Evolutionary conservation across 2,113 vertebrate genomes (phyloP).

Genomic region (Desmodus rotundus): DNA sequence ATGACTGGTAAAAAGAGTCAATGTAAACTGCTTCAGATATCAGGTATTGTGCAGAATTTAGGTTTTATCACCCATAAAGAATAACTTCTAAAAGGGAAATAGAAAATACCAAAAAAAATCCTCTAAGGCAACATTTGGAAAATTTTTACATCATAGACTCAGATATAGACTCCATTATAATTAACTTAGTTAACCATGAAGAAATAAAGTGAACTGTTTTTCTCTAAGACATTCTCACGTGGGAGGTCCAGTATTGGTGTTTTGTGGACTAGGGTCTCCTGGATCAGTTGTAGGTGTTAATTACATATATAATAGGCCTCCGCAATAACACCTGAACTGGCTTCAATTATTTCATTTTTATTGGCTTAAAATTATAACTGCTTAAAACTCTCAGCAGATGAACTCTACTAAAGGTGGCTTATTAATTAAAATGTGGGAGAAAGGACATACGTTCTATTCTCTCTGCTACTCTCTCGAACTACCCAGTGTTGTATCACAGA

Average conservation of each 20-base stretch:
- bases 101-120: background rate
- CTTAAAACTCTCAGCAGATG: background rate
- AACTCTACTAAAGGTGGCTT: background rate
- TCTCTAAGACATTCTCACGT: background rate
- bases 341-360: constrained; percentile 27
- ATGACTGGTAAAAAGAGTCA: background rate
- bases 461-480: background rate
- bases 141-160: background rate
- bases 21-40: background rate
- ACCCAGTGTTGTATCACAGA: background rate
- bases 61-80: background rate
- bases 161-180: background rate
- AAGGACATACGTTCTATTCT: background rate
- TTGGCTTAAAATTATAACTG: constrained; percentile 18
- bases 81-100: background rate
- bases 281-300: constrained; percentile 1
- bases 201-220: background rate
- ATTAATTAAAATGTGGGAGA: constrained; percentile 26
- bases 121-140: background rate
- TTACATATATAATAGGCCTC: background rate
- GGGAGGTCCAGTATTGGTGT: background rate
- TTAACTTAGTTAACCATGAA: background rate
- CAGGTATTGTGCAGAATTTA: background rate
- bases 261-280: background rate
- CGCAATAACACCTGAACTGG: background rate